Conservation (phyloP, 2,888 invertebrate genomes). For the Alsophila aescularia region DNA sequence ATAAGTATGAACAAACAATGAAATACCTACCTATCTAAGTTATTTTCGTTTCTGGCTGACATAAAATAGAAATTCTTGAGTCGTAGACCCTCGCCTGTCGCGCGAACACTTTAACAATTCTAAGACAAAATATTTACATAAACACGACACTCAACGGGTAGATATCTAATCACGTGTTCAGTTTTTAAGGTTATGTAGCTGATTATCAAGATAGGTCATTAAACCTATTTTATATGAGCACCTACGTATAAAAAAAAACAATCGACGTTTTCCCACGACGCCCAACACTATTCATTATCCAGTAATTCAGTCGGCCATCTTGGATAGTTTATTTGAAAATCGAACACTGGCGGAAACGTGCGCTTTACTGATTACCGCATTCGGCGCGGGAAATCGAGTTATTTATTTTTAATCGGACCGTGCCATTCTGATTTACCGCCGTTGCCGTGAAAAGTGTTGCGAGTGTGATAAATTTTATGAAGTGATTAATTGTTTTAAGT, state of each 20-base stretch:
- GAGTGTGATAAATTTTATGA: neutral
- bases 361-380: constrained; percentile 47
- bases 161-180: too few relatives aligned
- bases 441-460: constrained; percentile 1
- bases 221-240: too few relatives aligned
- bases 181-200: too few relatives aligned
- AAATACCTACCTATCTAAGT: too few relatives aligned
- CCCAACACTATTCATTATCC: constrained; percentile 59
- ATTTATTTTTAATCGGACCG: constrained; percentile 24
- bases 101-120: too few relatives aligned
- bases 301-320: constrained; percentile 69
- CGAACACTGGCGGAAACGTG: constrained; percentile 69
- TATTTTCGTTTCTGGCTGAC: too few relatives aligned
- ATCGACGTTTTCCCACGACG: constrained; percentile 47
- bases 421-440: constrained; percentile 4
- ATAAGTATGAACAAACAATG: too few relatives aligned
- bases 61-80: too few relatives aligned
- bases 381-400: constrained; percentile 52
- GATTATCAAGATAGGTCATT: too few relatives aligned
- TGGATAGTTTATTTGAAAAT: constrained; percentile 79
- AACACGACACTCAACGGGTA: too few relatives aligned
- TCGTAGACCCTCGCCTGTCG: too few relatives aligned
- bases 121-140: too few relatives aligned
- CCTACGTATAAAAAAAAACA: constrained; percentile 26
- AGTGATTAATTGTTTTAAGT: constrained; percentile 1